Evolutionary conservation across 2,113 vertebrate species (phyloP).

Genomic region (Tragelaphus buxtoni): DNA sequence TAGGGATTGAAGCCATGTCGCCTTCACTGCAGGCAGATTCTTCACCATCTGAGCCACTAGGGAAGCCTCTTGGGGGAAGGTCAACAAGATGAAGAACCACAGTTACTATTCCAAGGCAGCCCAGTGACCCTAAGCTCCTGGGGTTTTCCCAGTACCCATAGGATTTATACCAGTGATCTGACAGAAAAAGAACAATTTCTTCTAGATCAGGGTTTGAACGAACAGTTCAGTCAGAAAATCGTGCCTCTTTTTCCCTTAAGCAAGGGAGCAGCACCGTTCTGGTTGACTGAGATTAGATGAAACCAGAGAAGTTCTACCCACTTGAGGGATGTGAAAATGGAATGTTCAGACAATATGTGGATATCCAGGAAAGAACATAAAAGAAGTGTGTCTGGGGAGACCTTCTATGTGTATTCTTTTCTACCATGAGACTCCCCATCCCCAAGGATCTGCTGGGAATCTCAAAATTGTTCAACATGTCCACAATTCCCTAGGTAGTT

Average conservation of each 20-base stretch:
- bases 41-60: background rate
- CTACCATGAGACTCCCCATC: background rate
- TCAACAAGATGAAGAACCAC: background rate
- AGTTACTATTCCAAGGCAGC: background rate
- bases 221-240: background rate
- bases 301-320: background rate
- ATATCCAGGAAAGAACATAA: background rate
- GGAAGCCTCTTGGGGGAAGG: background rate
- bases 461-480: background rate
- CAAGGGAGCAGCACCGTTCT: background rate
- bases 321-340: background rate
- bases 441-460: background rate
- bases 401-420: background rate
- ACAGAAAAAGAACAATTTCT: background rate
- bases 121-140: background rate
- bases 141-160: background rate
- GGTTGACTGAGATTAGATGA: background rate
- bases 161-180: background rate
- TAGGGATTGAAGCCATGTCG: background rate
- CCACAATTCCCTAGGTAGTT: background rate
- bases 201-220: background rate
- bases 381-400: background rate
- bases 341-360: background rate
- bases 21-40: background rate
- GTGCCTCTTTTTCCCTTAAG: background rate